These are phyloP conservation scores for Tubulanus polymorphus DNA, from an alignment of 2,888 invertebrate species.

Conservation along the genomic window DNA sequence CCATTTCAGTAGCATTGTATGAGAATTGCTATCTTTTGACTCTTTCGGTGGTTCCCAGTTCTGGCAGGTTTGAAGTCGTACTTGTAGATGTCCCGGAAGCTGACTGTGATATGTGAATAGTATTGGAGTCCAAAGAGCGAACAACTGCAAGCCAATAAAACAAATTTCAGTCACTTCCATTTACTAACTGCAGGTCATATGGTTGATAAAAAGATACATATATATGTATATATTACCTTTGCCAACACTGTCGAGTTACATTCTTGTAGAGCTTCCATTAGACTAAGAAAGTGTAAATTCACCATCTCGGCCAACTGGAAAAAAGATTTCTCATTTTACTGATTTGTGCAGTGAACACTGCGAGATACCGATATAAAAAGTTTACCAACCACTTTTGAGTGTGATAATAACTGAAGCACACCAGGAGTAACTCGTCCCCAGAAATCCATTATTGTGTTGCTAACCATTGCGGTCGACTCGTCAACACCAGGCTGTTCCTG, in stretches of 20 bases:
- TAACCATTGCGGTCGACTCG: slow-evolving; percentile 45
- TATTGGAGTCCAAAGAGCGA: slow-evolving; percentile 95
- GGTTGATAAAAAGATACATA: no score
- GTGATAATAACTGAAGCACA: slow-evolving; percentile 84
- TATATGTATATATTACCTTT: slow-evolving; percentile 61
- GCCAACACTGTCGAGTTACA: slow-evolving; percentile 89
- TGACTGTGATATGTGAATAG: slow-evolving; percentile 86
- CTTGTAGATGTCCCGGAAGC: slow-evolving; percentile 84
- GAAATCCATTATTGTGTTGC: slow-evolving; percentile 86
- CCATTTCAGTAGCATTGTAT: slow-evolving; percentile 63
- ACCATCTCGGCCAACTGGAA: slow-evolving; percentile 92
- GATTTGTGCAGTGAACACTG: neutral
- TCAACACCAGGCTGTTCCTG: slow-evolving; percentile 58
- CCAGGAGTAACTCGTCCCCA: slow-evolving; percentile 98
- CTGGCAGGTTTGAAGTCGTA: slow-evolving; percentile 81
- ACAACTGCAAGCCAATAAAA: slow-evolving; percentile 50
- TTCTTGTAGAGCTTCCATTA: slow-evolving; percentile 91
- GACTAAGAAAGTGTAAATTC: slow-evolving; percentile 89
- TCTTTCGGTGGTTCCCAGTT: slow-evolving; percentile 68
- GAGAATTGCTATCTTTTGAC: slow-evolving; percentile 50
- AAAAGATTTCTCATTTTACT: neutral
- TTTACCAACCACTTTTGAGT: slow-evolving; percentile 77
- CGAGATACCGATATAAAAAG: neutral
- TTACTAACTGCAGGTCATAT: no score
- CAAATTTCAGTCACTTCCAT: neutral